These are phyloP conservation scores for Hesperia comma DNA, from an alignment of 2,888 invertebrate species.

Conservation along the genomic window DNA sequence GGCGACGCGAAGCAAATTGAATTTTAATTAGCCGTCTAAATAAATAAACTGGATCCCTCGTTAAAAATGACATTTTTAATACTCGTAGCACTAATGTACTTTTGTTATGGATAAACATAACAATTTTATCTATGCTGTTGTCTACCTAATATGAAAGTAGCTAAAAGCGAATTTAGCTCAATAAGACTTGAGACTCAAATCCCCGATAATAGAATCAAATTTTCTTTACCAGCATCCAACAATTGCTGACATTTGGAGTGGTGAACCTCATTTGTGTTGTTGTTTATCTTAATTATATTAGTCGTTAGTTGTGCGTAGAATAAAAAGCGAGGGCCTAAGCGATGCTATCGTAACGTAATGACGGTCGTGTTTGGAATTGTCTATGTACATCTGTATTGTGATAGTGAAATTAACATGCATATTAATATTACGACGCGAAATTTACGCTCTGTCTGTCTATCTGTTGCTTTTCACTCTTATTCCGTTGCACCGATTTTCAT, in stretches of 20 bases:
- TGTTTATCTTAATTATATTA: conserved; percentile 36
- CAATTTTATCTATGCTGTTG: no score
- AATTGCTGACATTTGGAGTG: conserved; percentile 20
- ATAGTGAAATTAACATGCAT: background rate
- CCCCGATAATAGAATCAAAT: background rate
- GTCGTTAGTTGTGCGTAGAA: conserved; percentile 30
- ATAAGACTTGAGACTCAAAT: background rate
- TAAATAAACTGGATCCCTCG: no score
- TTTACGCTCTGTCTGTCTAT: no score
- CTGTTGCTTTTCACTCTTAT: no score
- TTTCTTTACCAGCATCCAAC: conserved; percentile 5
- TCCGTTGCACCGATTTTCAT: background rate
- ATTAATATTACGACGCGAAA: no score
- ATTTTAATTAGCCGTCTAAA: no score
- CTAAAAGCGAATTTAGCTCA: no score
- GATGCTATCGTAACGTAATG: conserved; percentile 23
- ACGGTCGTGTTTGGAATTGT: conserved; percentile 23
- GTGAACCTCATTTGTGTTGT: conserved; percentile 36
- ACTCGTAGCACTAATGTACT: no score
- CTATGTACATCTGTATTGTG: conserved; percentile 6
- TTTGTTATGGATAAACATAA: no score
- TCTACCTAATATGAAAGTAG: no score
- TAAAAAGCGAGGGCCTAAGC: conserved; percentile 16
- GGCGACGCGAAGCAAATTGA: no score
- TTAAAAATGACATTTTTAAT: no score